A percentile compares a stretch with the other conserved stretches of the same genome.
Evolutionary conservation across 2,797 vertebrate species (phyloP).

Genomic region (Propithecus deckenii): DNA sequence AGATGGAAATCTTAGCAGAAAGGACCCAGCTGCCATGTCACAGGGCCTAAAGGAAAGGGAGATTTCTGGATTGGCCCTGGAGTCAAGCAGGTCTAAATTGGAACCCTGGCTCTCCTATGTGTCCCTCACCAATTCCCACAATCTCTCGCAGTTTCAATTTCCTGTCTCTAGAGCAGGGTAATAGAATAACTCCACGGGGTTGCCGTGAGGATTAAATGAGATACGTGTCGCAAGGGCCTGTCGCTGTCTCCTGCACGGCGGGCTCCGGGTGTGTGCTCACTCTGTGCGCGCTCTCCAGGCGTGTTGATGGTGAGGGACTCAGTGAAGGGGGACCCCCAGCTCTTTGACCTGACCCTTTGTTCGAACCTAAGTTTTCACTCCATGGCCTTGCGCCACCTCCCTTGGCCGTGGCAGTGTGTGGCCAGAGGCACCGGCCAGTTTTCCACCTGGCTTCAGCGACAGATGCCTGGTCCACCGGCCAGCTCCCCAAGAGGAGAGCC

Average conservation of each 20-base stretch:
- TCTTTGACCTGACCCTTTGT: not conserved
- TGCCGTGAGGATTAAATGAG: not conserved
- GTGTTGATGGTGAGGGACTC: not conserved
- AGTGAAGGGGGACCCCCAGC: not conserved
- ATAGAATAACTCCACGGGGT: not conserved
- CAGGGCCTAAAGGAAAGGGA: not conserved
- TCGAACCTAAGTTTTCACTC: not conserved
- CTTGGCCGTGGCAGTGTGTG: not conserved
- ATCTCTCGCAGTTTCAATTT: not conserved
- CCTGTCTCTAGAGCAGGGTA: not conserved
- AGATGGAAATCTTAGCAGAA: not conserved
- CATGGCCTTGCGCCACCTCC: not conserved
- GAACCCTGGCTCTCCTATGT: not conserved
- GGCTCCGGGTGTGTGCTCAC: no score
- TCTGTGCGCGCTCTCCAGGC: fast-evolving
- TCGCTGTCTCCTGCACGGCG: fast-evolving
- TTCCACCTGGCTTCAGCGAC: not conserved
- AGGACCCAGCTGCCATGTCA: not conserved
- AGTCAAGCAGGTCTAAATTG: not conserved
- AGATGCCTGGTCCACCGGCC: not conserved
- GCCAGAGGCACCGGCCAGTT: not conserved
- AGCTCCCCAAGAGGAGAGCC: not conserved
- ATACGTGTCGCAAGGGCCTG: not conserved
- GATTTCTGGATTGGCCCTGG: not conserved
- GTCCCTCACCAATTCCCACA: not conserved